Conservation (phyloP, 2,797 vertebrate genomes). For the Siniperca undulata region DNA sequence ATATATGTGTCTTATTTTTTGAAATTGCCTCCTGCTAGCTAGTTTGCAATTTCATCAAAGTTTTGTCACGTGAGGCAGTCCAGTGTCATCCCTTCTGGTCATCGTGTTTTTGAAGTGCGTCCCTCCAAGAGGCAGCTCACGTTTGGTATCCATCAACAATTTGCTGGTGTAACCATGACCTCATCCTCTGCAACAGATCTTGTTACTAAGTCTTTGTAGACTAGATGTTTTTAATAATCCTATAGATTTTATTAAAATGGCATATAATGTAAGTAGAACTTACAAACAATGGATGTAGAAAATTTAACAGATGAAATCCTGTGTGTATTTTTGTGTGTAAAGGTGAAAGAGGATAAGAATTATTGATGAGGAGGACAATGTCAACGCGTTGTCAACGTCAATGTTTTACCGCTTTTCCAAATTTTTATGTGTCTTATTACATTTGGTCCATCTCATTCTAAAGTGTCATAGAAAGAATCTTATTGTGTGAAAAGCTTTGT, state of each 20-base stretch:
- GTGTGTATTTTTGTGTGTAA: constrained; percentile 39
- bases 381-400: background rate
- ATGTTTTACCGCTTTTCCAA: constrained; percentile 3
- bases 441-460: constrained; percentile 26
- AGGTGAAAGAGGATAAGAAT: background rate
- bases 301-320: constrained; percentile 24
- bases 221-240: constrained; percentile 62
- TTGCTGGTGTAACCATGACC: constrained; percentile 39
- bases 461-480: constrained; percentile 24
- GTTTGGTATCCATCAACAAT: constrained; percentile 9
- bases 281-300: constrained; percentile 39
- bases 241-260: constrained; percentile 70
- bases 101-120: constrained; percentile 39
- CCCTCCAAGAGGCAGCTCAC: constrained; percentile 44
- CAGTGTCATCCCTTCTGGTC: constrained; percentile 8
- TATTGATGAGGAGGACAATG: constrained; percentile 10
- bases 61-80: background rate
- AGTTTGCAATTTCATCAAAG: constrained; percentile 25
- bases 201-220: constrained; percentile 68
- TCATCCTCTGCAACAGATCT: constrained; percentile 47
- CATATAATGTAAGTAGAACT: constrained; percentile 56
- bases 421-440: constrained; percentile 22
- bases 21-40: constrained; percentile 5
- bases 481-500: constrained; percentile 56
- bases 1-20: background rate